These are phyloP conservation scores for Stenodera caucasica DNA, from an alignment of 2,888 invertebrate genomes.

Conservation along the genomic window DNA sequence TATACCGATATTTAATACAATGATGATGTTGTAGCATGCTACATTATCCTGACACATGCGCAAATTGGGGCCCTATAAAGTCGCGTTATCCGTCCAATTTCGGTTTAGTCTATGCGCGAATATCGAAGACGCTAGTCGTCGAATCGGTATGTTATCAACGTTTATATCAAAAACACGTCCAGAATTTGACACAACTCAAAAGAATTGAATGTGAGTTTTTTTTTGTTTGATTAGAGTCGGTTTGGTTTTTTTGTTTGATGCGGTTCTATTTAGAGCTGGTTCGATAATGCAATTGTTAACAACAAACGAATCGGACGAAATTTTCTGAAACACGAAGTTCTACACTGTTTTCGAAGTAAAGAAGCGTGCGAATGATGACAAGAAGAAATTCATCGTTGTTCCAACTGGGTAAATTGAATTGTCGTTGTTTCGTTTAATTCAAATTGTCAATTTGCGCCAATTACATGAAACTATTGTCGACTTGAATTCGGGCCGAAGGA, in stretches of 20 bases:
- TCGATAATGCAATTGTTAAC: background rate
- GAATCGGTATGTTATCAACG: background rate
- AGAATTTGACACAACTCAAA: too few species aligned
- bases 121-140: conserved; percentile 22
- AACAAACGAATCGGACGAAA: background rate
- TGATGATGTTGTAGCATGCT: conserved; percentile 24
- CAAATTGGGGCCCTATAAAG: conserved; percentile 22
- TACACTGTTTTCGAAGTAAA: conserved; percentile 55
- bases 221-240: too few species aligned
- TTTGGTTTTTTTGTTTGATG: too few species aligned
- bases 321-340: conserved; percentile 51
- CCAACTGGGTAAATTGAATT: conserved; percentile 52
- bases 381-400: conserved; percentile 54
- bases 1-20: conserved; percentile 4
- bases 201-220: background rate
- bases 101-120: conserved; percentile 28
- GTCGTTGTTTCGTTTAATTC: too few species aligned
- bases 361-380: conserved; percentile 50
- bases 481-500: too few species aligned
- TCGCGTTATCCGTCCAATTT: conserved; percentile 27
- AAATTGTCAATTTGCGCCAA: too few species aligned
- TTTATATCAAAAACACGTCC: background rate
- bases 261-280: background rate
- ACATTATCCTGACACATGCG: conserved; percentile 22
- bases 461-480: too few species aligned